Evolutionary conservation across 2,888 invertebrate genomes (phyloP).

Genomic region (Panopea generosa): DNA sequence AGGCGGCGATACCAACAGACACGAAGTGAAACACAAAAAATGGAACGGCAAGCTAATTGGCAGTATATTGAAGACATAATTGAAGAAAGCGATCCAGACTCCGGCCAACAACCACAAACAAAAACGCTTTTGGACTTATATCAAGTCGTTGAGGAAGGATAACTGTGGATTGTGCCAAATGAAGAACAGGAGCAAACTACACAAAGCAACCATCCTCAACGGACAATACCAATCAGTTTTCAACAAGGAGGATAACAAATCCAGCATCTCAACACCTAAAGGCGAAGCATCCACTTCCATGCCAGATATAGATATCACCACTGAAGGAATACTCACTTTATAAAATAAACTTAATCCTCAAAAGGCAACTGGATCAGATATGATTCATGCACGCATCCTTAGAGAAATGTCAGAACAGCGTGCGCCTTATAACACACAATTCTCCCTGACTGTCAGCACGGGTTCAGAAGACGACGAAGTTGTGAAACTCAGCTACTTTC

Average conservation of each 20-base stretch:
- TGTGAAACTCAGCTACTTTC: slow-evolving; percentile 14
- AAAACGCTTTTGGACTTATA: slow-evolving; percentile 16
- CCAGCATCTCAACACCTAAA: slow-evolving; percentile 6
- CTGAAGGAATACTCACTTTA: background rate
- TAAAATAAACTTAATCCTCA: slow-evolving; percentile 4
- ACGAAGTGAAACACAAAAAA: background rate
- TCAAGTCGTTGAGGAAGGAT: slow-evolving; percentile 11
- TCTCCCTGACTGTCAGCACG: slow-evolving; percentile 24
- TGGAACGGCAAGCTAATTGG: slow-evolving; percentile 20
- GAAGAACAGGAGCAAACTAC: slow-evolving; percentile 16
- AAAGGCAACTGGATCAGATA: slow-evolving; percentile 11
- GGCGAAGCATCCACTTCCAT: slow-evolving; percentile 6
- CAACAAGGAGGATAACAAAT: too few relatives aligned
- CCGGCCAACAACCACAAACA: background rate
- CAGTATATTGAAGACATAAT: slow-evolving; percentile 24
- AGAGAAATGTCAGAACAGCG: slow-evolving; percentile 8
- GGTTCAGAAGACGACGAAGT: slow-evolving; percentile 19
- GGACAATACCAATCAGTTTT: too few relatives aligned
- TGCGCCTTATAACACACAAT: slow-evolving; percentile 6
- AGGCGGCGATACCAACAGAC: background rate
- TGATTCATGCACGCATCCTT: slow-evolving; percentile 10
- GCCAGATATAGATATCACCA: slow-evolving; percentile 6
- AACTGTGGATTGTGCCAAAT: slow-evolving; percentile 15
- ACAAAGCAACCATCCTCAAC: slow-evolving; percentile 22
- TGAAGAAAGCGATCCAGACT: slow-evolving; percentile 13